Evolutionary conservation across 2,113 vertebrate species (phyloP).

Genomic region (Dicrurus megarhynchus): DNA sequence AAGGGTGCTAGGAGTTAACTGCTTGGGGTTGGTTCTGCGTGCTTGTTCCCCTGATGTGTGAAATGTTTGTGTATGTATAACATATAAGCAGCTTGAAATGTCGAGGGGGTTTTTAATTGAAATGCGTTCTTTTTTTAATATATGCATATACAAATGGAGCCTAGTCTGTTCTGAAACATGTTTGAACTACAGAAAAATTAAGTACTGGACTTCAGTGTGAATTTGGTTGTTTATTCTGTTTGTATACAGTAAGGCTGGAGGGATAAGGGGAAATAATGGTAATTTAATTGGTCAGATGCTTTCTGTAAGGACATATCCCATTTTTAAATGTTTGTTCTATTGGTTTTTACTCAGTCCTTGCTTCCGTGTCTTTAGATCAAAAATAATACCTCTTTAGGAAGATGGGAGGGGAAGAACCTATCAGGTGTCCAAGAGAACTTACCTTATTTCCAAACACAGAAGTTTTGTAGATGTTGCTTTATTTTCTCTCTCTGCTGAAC

Average conservation of each 20-base stretch:
- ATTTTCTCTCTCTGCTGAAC: not conserved
- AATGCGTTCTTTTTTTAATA: not conserved
- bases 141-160: not conserved
- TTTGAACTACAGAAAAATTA: not conserved
- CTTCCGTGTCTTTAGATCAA: not conserved
- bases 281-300: not conserved
- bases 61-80: not conserved
- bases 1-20: slow-evolving; percentile 27
- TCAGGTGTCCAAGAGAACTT: not conserved
- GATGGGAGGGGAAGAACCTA: not conserved
- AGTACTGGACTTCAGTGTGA: not conserved
- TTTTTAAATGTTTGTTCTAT: not conserved
- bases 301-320: not conserved
- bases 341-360: not conserved
- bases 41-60: not conserved
- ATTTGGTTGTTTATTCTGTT: not conserved
- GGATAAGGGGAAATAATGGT: not conserved
- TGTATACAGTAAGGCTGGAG: not conserved
- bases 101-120: not conserved
- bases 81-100: not conserved
- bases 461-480: not conserved
- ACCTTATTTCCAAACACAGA: not conserved
- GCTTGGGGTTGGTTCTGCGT: not conserved
- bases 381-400: not conserved
- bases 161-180: not conserved